Percentiles rank a stretch among this genome's conserved stretches.
phyloP scores from a whole-genome alignment of 2,888 invertebrate genomes.

The Diachrysia chrysitis region DNA sequence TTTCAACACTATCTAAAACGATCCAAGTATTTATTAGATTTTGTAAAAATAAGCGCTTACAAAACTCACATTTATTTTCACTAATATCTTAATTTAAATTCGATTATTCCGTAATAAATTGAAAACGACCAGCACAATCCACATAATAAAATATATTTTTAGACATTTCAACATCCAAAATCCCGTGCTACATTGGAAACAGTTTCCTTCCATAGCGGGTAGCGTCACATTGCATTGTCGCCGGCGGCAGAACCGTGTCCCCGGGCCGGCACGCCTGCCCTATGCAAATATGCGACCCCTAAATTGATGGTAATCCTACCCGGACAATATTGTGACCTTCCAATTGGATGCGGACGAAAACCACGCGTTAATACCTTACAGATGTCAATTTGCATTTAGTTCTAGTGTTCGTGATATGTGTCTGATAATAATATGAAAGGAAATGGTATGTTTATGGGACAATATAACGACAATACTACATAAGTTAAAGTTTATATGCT shows the following conservation, averaged over 20 bases:
- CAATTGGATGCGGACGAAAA: conserved; percentile 39
- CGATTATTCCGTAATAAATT: too few species aligned
- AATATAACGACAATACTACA: too few species aligned
- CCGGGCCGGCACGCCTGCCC: conserved; percentile 78
- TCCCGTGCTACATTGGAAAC: conserved; percentile 62
- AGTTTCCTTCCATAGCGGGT: conserved; percentile 68
- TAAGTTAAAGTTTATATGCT: too few species aligned
- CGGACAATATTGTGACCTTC: conserved; percentile 60
- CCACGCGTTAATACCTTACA: background rate
- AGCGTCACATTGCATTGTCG: conserved; percentile 70
- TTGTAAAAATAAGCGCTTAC: too few species aligned
- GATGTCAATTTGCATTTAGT: conserved; percentile 6
- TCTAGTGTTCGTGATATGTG: background rate
- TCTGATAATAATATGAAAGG: too few species aligned
- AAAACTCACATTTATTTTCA: too few species aligned
- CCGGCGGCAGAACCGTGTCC: conserved; percentile 69
- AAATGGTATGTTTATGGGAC: too few species aligned
- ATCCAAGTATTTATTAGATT: too few species aligned
- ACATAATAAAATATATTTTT: too few species aligned
- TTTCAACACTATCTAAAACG: too few species aligned
- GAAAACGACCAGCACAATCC: too few species aligned
- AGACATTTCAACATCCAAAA: conserved; percentile 9
- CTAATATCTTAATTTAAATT: too few species aligned
- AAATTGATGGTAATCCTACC: conserved; percentile 72
- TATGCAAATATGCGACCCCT: conserved; percentile 85